Conservation (phyloP, 2,888 invertebrate species). For the Eudasyphora cyanicolor region DNA sequence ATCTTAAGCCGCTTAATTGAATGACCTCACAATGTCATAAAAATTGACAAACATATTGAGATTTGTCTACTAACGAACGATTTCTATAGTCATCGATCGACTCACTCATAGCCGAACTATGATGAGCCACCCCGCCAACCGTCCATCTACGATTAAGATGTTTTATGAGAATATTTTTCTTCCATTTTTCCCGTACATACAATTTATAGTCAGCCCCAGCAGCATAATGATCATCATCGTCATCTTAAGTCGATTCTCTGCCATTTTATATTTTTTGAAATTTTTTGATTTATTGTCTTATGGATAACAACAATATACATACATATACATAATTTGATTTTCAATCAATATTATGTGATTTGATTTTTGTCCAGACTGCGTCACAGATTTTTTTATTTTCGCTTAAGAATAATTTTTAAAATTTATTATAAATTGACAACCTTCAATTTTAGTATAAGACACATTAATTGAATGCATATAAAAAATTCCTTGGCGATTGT, state of each 20-base stretch:
- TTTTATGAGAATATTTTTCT: constrained; percentile 30
- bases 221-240: background rate
- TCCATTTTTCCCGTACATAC: background rate
- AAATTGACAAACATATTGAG: constrained; percentile 65
- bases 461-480: constrained; percentile 41
- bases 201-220: background rate
- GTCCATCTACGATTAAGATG: background rate
- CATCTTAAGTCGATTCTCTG: background rate
- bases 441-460: constrained; percentile 41
- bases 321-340: constrained; percentile 27
- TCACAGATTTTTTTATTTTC: constrained; percentile 14
- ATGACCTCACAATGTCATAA: constrained; percentile 65
- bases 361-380: constrained; percentile 25
- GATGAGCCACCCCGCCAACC: no score
- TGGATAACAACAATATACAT: no score
- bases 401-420: constrained; percentile 3
- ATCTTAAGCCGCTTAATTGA: constrained; percentile 64
- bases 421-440: constrained; percentile 52
- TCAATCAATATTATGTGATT: constrained; percentile 28
- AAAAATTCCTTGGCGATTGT: constrained; percentile 19
- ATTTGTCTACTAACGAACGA: constrained; percentile 29
- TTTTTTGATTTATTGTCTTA: constrained; percentile 41
- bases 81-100: background rate
- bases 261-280: constrained; percentile 20
- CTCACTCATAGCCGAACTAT: background rate